Conservation (phyloP, 2,113 vertebrate species). For the Fulica atra region DNA sequence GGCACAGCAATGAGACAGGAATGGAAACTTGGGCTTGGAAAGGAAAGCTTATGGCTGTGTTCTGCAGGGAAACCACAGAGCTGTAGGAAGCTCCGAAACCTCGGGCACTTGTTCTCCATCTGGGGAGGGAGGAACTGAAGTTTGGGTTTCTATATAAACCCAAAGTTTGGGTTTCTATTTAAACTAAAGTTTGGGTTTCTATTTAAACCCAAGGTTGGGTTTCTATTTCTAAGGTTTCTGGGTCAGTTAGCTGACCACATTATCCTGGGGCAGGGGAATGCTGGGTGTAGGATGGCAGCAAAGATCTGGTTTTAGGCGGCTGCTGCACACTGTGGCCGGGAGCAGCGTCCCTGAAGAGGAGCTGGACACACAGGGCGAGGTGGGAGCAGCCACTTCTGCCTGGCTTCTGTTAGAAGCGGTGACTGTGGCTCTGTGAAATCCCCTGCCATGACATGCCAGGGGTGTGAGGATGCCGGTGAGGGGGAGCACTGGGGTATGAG, state of each 20-base stretch:
- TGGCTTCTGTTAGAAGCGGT: not conserved
- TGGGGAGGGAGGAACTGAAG: too few species aligned
- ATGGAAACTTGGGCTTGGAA: not conserved
- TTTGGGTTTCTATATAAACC: too few species aligned
- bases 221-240: not conserved
- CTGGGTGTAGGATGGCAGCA: fast-evolving
- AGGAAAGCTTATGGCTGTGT: fast-evolving
- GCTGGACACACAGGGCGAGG: fast-evolving
- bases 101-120: not conserved
- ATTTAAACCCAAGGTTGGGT: too few species aligned
- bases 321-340: fast-evolving
- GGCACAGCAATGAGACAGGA: not conserved
- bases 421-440: not conserved
- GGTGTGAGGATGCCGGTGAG: too few species aligned
- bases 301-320: fast-evolving
- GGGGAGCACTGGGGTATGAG: too few species aligned
- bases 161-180: too few species aligned
- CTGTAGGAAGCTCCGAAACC: not conserved
- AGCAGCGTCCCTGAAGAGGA: not conserved
- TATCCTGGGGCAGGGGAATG: fast-evolving
- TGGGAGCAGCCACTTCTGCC: fast-evolving
- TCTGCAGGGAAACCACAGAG: not conserved
- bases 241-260: not conserved
- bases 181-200: too few species aligned
- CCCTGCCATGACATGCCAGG: not conserved